phyloP scores from a whole-genome alignment of 1,140 invertebrate species.

The Lepidurus packardi region DNA sequence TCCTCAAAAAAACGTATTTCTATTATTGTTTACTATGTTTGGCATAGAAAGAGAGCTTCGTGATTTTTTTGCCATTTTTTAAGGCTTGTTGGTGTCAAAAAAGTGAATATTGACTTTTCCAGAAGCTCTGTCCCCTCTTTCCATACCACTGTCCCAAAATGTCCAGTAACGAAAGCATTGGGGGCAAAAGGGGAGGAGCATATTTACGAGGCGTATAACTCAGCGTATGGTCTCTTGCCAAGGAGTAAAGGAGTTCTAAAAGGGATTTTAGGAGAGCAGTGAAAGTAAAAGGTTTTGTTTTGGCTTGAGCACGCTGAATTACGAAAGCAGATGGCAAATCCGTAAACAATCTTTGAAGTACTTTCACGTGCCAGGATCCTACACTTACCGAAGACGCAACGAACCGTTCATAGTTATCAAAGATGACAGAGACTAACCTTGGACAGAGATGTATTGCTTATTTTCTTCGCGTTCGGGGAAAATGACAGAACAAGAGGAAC shows the following conservation, averaged over 20 bases:
- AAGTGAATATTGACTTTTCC: too few species aligned
- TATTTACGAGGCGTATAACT: not conserved
- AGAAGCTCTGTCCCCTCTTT: too few species aligned
- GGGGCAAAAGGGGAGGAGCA: not conserved
- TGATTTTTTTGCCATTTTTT: too few species aligned
- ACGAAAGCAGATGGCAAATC: not conserved
- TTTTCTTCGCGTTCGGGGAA: too few species aligned
- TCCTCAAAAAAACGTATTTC: too few species aligned
- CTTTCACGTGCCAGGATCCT: not conserved
- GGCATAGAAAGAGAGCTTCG: too few species aligned
- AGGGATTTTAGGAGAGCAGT: not conserved
- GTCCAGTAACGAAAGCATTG: not conserved
- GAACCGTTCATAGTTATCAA: too few species aligned
- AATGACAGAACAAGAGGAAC: too few species aligned
- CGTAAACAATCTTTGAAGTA: not conserved
- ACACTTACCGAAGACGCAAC: not conserved
- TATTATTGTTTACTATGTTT: too few species aligned
- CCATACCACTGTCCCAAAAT: not conserved
- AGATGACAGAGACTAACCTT: too few species aligned
- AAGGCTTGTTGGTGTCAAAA: too few species aligned
- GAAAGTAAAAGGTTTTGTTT: not conserved
- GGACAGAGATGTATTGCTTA: too few species aligned
- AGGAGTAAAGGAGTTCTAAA: not conserved
- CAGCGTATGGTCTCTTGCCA: not conserved
- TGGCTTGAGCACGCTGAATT: not conserved